phyloP scores from a whole-genome alignment of 2,113 vertebrate species.

The Calidris pugnax region DNA sequence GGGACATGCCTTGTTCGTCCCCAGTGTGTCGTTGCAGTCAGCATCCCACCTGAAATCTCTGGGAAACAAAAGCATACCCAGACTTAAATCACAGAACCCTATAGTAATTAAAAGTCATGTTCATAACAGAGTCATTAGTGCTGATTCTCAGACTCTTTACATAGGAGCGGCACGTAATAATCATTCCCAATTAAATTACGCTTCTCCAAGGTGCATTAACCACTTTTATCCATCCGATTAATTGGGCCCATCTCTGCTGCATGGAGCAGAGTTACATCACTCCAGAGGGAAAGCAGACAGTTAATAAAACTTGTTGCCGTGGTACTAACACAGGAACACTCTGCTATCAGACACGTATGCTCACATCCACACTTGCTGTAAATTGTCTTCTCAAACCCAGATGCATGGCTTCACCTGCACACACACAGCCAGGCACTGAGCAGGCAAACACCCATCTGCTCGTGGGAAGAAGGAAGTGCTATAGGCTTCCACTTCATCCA shows the following conservation, averaged over 20 bases:
- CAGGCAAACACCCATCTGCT: too few relatives aligned
- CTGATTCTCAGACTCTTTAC: conserved; percentile 44
- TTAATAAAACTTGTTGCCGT: neutral
- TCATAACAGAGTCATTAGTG: conserved; percentile 35
- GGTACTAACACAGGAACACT: neutral
- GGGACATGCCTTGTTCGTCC: neutral
- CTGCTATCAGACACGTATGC: neutral
- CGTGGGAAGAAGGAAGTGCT: neutral
- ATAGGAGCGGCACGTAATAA: conserved; percentile 30
- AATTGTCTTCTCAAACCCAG: neutral
- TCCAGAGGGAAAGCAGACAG: conserved; percentile 30
- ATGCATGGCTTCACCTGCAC: neutral
- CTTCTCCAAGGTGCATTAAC: conserved; percentile 66
- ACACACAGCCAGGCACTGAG: accelerated
- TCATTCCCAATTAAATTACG: conserved; percentile 48
- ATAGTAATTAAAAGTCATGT: conserved; percentile 25
- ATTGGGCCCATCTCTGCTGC: conserved; percentile 27
- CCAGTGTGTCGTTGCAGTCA: neutral
- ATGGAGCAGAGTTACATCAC: neutral
- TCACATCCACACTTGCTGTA: neutral
- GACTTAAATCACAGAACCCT: neutral
- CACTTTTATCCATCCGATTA: conserved; percentile 45
- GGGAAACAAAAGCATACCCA: neutral
- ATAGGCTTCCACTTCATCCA: neutral
- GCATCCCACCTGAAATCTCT: neutral